A percentile compares a stretch with the other conserved stretches of the same genome.
Conservation (phyloP, 2,113 vertebrate genomes). For the Macrotus californicus region DNA sequence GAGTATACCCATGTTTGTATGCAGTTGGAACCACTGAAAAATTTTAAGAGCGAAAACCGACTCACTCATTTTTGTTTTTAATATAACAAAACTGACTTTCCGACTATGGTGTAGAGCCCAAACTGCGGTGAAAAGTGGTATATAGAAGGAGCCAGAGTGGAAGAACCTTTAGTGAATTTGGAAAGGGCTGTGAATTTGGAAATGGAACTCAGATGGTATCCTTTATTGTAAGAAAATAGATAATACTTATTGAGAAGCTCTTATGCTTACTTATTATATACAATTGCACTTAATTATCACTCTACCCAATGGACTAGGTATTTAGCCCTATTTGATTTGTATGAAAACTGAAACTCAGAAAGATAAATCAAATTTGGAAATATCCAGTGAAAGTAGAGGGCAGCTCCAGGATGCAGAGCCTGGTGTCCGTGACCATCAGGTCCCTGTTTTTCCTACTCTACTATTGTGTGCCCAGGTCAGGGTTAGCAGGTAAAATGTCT, state of each 20-base stretch:
- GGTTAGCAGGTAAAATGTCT: constrained; percentile 3
- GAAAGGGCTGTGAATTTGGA: not conserved
- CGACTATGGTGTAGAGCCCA: not conserved
- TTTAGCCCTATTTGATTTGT: not conserved
- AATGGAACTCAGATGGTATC: not conserved
- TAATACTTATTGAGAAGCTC: not conserved
- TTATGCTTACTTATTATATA: not conserved
- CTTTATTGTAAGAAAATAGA: not conserved
- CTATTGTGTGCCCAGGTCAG: not conserved
- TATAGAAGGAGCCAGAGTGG: not conserved
- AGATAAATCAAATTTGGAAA: not conserved
- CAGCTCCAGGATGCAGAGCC: not conserved
- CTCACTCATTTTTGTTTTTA: not conserved
- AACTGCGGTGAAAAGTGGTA: not conserved
- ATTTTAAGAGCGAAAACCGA: not conserved
- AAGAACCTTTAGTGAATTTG: not conserved
- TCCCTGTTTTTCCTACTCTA: not conserved
- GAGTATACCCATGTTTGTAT: not conserved
- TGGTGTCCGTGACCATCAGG: not conserved
- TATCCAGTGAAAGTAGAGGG: not conserved
- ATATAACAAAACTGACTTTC: no score
- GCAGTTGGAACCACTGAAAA: not conserved
- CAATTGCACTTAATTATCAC: not conserved
- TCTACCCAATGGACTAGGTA: not conserved
- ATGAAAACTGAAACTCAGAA: not conserved